phyloP scores from a whole-genome alignment of 2,113 vertebrate species.

The Dromiciops gliroides region DNA sequence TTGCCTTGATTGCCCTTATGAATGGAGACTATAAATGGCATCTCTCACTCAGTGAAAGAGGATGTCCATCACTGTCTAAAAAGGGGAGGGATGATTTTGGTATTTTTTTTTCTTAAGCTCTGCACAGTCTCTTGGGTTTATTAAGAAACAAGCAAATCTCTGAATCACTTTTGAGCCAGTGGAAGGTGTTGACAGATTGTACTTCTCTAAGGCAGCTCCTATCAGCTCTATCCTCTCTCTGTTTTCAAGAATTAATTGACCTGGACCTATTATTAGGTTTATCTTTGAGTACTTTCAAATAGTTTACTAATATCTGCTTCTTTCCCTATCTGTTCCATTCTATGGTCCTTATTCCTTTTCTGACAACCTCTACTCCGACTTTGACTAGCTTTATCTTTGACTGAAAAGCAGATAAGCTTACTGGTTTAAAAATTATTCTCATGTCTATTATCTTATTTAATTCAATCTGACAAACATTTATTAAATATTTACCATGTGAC shows the following conservation, averaged over 20 bases:
- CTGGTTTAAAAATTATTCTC: background rate
- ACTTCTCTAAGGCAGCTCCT: conserved; percentile 38
- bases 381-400: conserved; percentile 47
- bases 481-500: background rate
- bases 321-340: background rate
- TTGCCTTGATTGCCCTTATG: background rate
- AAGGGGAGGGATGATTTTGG: background rate
- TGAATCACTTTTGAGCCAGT: background rate
- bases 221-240: conserved; percentile 2
- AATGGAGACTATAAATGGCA: background rate
- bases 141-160: background rate
- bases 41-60: background rate
- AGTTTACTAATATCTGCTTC: background rate
- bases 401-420: conserved; percentile 9
- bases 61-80: background rate
- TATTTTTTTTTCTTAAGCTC: background rate
- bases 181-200: background rate
- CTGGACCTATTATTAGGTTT: background rate
- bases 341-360: background rate
- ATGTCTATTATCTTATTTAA: background rate
- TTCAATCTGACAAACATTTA: background rate
- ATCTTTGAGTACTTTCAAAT: conserved; percentile 31
- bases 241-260: conserved; percentile 43
- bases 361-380: conserved; percentile 37
- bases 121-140: background rate